Conservation (phyloP, 1,140 invertebrate genomes). For the Chrysopa pallens region DNA sequence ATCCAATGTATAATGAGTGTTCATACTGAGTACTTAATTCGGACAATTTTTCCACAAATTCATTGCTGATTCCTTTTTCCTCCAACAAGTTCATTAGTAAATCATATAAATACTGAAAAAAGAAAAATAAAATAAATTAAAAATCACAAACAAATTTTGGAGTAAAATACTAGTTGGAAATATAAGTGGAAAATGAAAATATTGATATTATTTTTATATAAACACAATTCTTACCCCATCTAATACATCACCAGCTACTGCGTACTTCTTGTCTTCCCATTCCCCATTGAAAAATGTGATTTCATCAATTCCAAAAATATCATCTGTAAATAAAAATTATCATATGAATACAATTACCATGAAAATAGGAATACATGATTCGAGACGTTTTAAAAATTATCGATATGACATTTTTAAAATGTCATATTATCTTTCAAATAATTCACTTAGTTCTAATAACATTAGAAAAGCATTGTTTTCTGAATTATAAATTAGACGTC, state of each 20-base stretch:
- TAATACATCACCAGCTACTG: conserved; percentile 73
- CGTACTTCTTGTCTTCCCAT: conserved; percentile 65
- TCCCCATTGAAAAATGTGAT: conserved; percentile 68
- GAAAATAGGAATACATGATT: background rate
- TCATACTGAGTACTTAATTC: conserved; percentile 80
- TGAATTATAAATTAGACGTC: background rate
- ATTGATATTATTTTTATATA: conserved; percentile 5
- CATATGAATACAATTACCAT: conserved; percentile 5
- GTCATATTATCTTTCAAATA: too few relatives aligned
- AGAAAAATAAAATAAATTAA: conserved; percentile 12
- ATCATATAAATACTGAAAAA: conserved; percentile 78
- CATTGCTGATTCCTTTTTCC: conserved; percentile 81
- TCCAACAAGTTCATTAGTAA: conserved; percentile 84
- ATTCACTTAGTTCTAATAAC: too few relatives aligned
- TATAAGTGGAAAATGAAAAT: conserved; percentile 14
- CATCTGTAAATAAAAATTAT: conserved; percentile 34
- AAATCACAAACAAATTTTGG: conserved; percentile 2
- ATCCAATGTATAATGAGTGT: conserved; percentile 68
- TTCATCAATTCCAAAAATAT: conserved; percentile 78
- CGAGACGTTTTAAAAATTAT: too few relatives aligned
- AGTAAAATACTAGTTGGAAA: conserved; percentile 15
- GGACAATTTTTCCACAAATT: conserved; percentile 74
- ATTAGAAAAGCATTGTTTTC: background rate
- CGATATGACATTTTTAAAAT: too few relatives aligned
- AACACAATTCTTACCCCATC: conserved; percentile 51